These are phyloP conservation scores for Darevskia nairensis DNA, from an alignment of 2,797 vertebrate genomes.

Conservation along the genomic window DNA sequence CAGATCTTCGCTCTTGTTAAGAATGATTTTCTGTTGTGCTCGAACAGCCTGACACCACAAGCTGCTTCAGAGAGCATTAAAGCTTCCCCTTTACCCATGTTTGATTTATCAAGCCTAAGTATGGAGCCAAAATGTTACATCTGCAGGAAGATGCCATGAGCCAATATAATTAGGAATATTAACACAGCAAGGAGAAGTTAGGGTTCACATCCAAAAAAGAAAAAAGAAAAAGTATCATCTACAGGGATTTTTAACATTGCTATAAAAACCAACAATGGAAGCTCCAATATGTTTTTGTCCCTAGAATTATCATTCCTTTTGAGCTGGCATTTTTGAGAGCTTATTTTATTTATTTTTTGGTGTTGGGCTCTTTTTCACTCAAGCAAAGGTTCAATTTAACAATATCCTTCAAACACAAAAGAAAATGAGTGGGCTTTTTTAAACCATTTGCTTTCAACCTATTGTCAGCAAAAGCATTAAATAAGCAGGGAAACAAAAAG, in stretches of 20 bases:
- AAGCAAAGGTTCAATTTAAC: not conserved
- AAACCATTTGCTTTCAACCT: not conserved
- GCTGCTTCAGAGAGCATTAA: constrained; percentile 34
- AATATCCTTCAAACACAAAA: constrained; percentile 34
- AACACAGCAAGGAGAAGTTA: constrained; percentile 30
- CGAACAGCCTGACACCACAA: constrained; percentile 21
- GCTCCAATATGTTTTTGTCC: not conserved
- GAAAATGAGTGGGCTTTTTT: not conserved
- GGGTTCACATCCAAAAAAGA: constrained; percentile 10
- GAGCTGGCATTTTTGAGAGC: not conserved
- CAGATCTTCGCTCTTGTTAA: constrained; percentile 18
- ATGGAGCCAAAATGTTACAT: not conserved
- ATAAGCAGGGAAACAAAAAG: not conserved
- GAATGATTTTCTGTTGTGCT: constrained; percentile 38
- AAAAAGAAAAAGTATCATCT: not conserved
- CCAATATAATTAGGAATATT: constrained; percentile 3
- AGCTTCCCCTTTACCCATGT: not conserved
- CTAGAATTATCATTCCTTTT: not conserved
- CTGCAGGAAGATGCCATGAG: constrained; percentile 27
- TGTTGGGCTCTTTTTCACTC: not conserved
- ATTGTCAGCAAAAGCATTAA: not conserved
- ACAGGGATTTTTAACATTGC: not conserved
- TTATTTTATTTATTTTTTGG: not conserved
- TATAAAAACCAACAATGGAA: constrained; percentile 11
- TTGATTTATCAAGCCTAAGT: constrained; percentile 35